Evolutionary conservation across 2,797 vertebrate species (phyloP), one percentile per base, ranked within the genome.

Genomic region (Gallinago stenura): DNA sequence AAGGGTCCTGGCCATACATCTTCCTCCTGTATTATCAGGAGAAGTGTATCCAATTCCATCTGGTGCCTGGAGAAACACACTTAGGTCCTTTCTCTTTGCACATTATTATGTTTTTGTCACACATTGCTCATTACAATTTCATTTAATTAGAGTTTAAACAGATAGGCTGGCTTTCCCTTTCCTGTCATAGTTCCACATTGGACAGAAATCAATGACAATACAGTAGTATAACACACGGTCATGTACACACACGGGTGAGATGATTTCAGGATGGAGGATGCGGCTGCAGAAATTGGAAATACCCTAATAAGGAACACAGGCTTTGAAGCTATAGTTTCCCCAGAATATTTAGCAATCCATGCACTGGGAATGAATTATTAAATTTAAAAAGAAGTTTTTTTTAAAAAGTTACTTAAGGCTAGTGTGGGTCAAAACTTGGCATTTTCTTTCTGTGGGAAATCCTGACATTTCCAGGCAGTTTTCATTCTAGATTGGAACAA

Each of bases 391-490:
- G 45, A 48, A 15, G 1, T 0, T 10, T 46, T 83, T 77, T 93
- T 22, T 2, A 7, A 65, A 51, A 31, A 71, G 41, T 83, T 31
- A 53, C 57, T 82, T 46, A 48, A 46, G 48, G 15, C 30, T 83
- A 43, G 6, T 30, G 24, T 65, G 43, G 58, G 26, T 76, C 66
- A 82, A 65, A 79, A 61, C 24, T 50, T 80, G 84, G 12, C 71
- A 65, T 83, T 87, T 86, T 85, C 37, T 80, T 91, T 80, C 87
- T 86, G 41, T 78, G 66, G 66, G 69, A 88, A 88, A 82, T 82
- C 41, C 50, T 94, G 61, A 72, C 15, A 57, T 94, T 94, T 97
- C 72, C 87, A 93, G 80, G 80, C 64, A 87, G 60, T 77, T 88
- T 92, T 87, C 1, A 0, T 83, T 90, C 46, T 57, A 54, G 19